phyloP scores from a whole-genome alignment of 2,888 invertebrate genomes.

The Alloplasta piceator region DNA sequence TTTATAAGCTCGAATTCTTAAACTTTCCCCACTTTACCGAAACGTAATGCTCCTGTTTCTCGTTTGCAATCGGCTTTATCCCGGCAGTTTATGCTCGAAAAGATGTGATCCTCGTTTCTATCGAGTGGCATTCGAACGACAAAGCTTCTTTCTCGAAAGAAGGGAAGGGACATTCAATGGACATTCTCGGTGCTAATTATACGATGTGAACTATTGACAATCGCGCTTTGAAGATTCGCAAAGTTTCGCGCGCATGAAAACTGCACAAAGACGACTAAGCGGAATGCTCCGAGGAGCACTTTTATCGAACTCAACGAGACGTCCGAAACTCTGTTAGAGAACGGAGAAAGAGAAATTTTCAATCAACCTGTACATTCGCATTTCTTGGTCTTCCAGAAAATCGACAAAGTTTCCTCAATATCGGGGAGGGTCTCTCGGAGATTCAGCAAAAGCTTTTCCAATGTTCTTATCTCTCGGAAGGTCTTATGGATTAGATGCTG shows the following conservation, averaged over 20 bases:
- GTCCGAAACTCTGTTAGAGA: conserved; percentile 12
- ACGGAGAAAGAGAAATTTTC: conserved; percentile 11
- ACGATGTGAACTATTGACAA: too few relatives aligned
- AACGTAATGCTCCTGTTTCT: conserved; percentile 5
- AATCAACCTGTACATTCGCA: conserved; percentile 18
- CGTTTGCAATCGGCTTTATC: conserved; percentile 70
- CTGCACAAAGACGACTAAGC: conserved; percentile 35
- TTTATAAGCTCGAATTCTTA: conserved; percentile 52
- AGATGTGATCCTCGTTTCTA: background rate
- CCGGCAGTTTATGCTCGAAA: background rate
- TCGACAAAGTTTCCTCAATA: conserved; percentile 7
- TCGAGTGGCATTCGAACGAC: conserved; percentile 11
- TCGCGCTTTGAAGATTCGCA: conserved; percentile 12
- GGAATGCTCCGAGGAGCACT: conserved; percentile 21
- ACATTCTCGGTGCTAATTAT: too few relatives aligned
- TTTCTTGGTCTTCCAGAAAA: conserved; percentile 28
- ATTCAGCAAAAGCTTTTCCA: conserved; percentile 3
- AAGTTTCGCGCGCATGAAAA: conserved; percentile 54
- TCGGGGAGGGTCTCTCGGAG: background rate
- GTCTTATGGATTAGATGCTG: too few relatives aligned
- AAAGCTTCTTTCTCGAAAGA: background rate
- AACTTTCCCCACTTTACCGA: conserved; percentile 67
- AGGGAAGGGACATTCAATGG: background rate
- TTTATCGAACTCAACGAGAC: conserved; percentile 39
- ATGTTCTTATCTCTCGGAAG: background rate